phyloP scores from a whole-genome alignment of 2,888 invertebrate genomes.

The Brachynemurus nebulosus region DNA sequence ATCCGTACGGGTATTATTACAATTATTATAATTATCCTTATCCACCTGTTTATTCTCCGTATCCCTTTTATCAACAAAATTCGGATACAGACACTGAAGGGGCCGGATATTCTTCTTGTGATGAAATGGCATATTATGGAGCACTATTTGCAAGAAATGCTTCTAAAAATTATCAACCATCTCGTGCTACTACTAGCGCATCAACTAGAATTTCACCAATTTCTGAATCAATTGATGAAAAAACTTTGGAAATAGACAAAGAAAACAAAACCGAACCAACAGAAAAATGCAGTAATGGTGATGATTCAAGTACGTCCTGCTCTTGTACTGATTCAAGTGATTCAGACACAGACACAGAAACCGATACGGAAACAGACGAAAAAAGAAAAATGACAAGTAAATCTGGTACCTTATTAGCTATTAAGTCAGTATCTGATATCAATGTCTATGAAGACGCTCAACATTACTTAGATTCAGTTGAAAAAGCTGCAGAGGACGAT shows the following conservation, averaged over 20 bases:
- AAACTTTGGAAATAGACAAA: conserved; percentile 20
- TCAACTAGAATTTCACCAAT: conserved; percentile 14
- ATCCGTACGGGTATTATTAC: conserved; percentile 23
- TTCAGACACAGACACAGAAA: conserved; percentile 16
- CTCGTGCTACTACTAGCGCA: conserved; percentile 14
- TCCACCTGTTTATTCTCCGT: conserved; percentile 24
- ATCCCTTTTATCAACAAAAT: conserved; percentile 21
- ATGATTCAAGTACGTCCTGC: neutral
- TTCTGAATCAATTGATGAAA: conserved; percentile 24
- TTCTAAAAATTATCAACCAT: neutral
- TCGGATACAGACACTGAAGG: conserved; percentile 24
- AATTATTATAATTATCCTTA: conserved; percentile 17
- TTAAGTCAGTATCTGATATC: conserved; percentile 39
- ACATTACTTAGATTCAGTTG: conserved; percentile 17
- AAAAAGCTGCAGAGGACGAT: conserved; percentile 20
- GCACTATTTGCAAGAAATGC: conserved; percentile 8
- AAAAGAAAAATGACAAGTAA: conserved; percentile 8
- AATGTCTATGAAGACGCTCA: conserved; percentile 29
- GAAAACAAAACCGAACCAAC: conserved; percentile 14
- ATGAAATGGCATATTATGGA: conserved; percentile 30
- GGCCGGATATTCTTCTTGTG: conserved; percentile 32
- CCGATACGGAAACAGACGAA: conserved; percentile 12
- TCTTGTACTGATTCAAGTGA: conserved; percentile 14
- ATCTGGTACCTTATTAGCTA: conserved; percentile 30
- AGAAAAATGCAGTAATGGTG: neutral